Evolutionary conservation across 2,797 vertebrate species (phyloP).

Genomic region (Passerculus sandwichensis): DNA sequence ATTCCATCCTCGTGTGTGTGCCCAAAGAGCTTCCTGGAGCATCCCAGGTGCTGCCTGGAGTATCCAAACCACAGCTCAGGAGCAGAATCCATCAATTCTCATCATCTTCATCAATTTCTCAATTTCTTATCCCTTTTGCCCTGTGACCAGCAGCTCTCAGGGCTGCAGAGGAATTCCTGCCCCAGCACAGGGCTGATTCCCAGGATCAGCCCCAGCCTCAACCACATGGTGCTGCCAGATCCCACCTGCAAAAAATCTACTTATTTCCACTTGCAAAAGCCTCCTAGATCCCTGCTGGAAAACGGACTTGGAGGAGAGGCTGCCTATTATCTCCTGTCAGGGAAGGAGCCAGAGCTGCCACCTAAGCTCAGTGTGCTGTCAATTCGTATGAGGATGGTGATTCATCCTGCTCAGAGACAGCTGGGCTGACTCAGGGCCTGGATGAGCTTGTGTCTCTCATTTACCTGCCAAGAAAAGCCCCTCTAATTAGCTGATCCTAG

Average conservation of each 20-base stretch:
- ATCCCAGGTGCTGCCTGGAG: neutral
- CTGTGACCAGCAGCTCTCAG: neutral
- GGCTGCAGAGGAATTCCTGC: neutral
- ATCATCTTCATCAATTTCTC: neutral
- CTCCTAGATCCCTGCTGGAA: neutral
- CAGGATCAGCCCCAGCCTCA: neutral
- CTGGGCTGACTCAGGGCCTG: conserved; percentile 48
- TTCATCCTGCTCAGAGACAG: conserved; percentile 14
- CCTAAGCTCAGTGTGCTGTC: neutral
- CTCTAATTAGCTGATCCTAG: conserved; percentile 49
- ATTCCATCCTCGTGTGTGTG: neutral
- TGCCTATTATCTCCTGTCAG: neutral
- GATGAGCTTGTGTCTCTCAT: neutral
- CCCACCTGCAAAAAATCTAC: neutral
- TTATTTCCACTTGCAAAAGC: neutral
- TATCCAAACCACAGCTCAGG: neutral
- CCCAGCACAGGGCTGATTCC: neutral
- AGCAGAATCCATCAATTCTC: neutral
- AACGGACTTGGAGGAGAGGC: neutral
- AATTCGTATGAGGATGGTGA: neutral
- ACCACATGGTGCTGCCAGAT: neutral
- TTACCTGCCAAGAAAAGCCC: conserved; percentile 21
- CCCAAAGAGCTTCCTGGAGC: neutral
- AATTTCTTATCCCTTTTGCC: neutral
- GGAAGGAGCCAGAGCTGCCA: conserved; percentile 1